phyloP scores from a whole-genome alignment of 2,113 vertebrate species.

The Eleginops maclovinus region DNA sequence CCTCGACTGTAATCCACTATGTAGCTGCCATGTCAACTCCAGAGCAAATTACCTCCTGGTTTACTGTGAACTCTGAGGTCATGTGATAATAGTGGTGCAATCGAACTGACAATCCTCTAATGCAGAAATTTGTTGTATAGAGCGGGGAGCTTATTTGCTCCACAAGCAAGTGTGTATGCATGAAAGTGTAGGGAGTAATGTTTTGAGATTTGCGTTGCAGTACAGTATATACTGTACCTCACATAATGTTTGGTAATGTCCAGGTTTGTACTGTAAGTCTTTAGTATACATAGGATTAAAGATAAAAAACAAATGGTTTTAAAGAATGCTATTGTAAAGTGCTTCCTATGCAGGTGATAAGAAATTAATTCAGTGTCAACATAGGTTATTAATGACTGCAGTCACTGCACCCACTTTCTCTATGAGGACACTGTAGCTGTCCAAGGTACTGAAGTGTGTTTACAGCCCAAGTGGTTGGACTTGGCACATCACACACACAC shows the following conservation, averaged over 20 bases:
- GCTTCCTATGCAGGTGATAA: not conserved
- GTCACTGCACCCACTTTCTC: conserved; percentile 22
- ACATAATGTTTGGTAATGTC: not conserved
- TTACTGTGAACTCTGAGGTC: conserved; percentile 19
- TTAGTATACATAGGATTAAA: not conserved
- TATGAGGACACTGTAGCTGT: conserved; percentile 50
- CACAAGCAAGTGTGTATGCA: not conserved
- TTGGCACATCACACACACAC: not conserved
- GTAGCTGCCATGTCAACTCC: conserved; percentile 33
- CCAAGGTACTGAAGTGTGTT: conserved; percentile 65
- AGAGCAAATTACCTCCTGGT: conserved; percentile 33
- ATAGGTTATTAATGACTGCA: conserved; percentile 20
- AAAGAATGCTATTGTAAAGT: not conserved
- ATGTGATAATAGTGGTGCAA: conserved; percentile 1
- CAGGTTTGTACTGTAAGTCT: not conserved
- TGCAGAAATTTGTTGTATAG: not conserved
- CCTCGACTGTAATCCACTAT: conserved; percentile 32
- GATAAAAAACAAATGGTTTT: not conserved
- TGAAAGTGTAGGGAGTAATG: not conserved
- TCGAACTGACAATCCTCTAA: conserved; percentile 1
- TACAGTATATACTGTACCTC: not conserved
- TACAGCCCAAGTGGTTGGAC: conserved; percentile 27
- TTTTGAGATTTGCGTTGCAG: not conserved
- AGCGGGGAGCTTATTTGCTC: not conserved
- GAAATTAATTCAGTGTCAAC: not conserved